A percentile compares a stretch with the other conserved stretches of the same genome.
These are phyloP conservation scores for Pseudococcus longispinus DNA, from an alignment of 2,888 invertebrate genomes.

Conservation along the genomic window DNA sequence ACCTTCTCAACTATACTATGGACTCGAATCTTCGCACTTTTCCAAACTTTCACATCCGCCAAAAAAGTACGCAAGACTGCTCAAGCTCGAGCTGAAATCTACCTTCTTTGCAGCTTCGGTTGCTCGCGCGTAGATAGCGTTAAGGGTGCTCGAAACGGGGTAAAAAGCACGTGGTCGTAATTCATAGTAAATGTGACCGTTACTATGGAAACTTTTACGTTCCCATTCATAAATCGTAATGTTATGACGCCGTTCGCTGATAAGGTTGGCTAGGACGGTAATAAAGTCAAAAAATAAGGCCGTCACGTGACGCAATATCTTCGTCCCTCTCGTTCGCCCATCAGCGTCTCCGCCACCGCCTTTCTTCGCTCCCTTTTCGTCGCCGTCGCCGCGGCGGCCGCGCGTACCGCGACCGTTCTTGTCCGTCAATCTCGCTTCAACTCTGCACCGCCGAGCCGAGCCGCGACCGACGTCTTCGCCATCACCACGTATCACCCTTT, in stretches of 20 bases:
- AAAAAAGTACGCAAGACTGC: not conserved
- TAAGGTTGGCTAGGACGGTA: conserved; percentile 57
- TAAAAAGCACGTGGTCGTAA: conserved; percentile 56
- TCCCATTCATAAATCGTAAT: conserved; percentile 57
- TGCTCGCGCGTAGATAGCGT: conserved; percentile 21
- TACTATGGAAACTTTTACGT: conserved; percentile 55
- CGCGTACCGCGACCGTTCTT: not conserved
- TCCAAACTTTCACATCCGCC: not conserved
- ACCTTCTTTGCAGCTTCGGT: not conserved
- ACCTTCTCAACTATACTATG: not conserved
- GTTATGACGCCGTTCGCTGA: conserved; percentile 57
- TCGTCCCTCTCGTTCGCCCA: conserved; percentile 29
- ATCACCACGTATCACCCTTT: conserved; percentile 33
- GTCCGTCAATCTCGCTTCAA: conserved; percentile 48
- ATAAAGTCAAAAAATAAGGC: conserved; percentile 57
- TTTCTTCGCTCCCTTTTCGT: conserved; percentile 41
- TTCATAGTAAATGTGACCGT: conserved; percentile 57
- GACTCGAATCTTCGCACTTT: not conserved
- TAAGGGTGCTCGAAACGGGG: not conserved
- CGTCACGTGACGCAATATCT: conserved; percentile 57
- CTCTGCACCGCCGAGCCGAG: not conserved
- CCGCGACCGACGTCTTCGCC: conserved; percentile 16
- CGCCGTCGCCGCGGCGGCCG: not conserved
- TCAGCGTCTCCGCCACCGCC: not conserved
- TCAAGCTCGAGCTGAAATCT: not conserved